Evolutionary conservation across 2,888 invertebrate species (phyloP), one percentile per base, ranked within the genome.

Genomic region (Hydrotaea diabolus): DNA sequence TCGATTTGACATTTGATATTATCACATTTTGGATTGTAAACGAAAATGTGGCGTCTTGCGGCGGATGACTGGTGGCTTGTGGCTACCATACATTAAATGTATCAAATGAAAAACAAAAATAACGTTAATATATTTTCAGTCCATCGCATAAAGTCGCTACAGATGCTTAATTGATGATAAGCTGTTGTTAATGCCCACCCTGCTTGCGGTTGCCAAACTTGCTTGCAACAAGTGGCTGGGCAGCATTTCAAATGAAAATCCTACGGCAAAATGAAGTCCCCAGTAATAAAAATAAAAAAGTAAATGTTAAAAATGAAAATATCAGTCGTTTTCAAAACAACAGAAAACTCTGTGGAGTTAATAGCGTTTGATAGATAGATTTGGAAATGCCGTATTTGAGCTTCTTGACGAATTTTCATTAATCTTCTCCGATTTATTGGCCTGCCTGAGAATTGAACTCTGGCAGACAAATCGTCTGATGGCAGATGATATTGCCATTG

Each of bases 221-320:
- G 77, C 43, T 17, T 36, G 77, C 62, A 57, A 84, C 55, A 76
- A 79, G 76, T 72, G 57, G 62, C 59, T 19, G 1, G 21, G 72
- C 75, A 81, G 66, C 78, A 81, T 76, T 78, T 49, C 57, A 62
- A 11, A 76, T 21, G 43, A 57, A 80, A 13, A 59, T 39, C 26
- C 13, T 43, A n/a, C 49, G 11, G 31, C 59, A 55, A 72, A 17
- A 55, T 9, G 17, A 72, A 76, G 4, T 31, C 31, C 7, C 31
- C 31, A 31, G 19, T 15, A 64, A 75, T 55, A 46, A 15, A 59
- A 64, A 75, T 55, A 46, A 15, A 59, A n/a, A 9, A 26, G 57
- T 26, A 78, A 72, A 78, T 75, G 59, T 76, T 78, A 31, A 36
- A 76, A 84, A 81, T 85, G 39, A 78, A 85, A 85, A 85, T 79